Evolutionary conservation across 53 echinoderm and acorn worm genomes (phyloP).

Genomic region (Stichopus horrens): DNA sequence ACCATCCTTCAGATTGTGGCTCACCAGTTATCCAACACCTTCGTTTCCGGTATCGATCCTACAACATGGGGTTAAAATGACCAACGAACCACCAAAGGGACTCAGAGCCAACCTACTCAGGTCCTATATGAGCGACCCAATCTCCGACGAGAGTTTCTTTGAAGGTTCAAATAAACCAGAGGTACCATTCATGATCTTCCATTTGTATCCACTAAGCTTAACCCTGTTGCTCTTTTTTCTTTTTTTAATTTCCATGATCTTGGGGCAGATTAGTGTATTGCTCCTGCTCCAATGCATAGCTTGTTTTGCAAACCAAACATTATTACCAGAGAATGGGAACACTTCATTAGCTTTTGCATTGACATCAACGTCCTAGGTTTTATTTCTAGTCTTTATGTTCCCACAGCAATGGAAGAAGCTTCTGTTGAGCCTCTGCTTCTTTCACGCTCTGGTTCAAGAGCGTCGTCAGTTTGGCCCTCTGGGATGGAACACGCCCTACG

Average conservation of each 20-base stretch:
- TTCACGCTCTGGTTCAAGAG: constrained; percentile 93
- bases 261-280: too few species aligned
- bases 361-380: too few species aligned
- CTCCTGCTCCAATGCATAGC: too few species aligned
- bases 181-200: constrained; percentile 43
- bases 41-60: constrained; percentile 88
- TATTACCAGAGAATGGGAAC: not conserved
- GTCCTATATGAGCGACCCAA: constrained; percentile 93
- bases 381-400: not conserved
- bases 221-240: too few species aligned
- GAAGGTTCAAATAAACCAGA: constrained; percentile 85
- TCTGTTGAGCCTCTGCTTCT: constrained; percentile 89
- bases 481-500: constrained; percentile 94
- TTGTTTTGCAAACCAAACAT: too few species aligned
- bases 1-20: constrained; percentile 82
- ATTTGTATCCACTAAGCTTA: not conserved
- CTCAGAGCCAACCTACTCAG: constrained; percentile 81
- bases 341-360: not conserved
- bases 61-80: constrained; percentile 96
- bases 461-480: constrained; percentile 92
- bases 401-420: constrained; percentile 83
- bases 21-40: constrained; percentile 91
- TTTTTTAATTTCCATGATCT: too few species aligned
- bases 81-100: constrained; percentile 95
- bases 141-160: constrained; percentile 88